Percentiles rank a stretch among this genome's conserved stretches.
Evolutionary conservation across 1,140 invertebrate species (phyloP).

Genomic region (Orchestia grillus): DNA sequence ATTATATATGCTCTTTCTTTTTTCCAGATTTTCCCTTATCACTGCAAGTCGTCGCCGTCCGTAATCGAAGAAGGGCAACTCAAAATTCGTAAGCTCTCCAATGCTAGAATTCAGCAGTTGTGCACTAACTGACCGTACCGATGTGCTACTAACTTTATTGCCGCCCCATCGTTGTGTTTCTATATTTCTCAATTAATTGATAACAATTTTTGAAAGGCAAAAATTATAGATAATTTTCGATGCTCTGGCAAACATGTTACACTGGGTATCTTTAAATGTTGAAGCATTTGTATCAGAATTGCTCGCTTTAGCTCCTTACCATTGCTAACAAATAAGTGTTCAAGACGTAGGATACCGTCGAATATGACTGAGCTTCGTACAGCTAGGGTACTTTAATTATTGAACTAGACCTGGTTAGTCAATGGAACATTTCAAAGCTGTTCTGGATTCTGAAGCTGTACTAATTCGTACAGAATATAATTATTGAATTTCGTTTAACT

Average conservation of each 20-base stretch:
- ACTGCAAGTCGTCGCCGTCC: not conserved
- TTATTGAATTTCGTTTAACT: not conserved
- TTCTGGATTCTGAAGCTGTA: too few species aligned
- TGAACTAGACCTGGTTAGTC: not conserved
- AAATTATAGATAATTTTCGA: too few species aligned
- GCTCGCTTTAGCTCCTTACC: not conserved
- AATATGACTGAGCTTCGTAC: not conserved
- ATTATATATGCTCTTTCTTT: not conserved
- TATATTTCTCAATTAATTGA: too few species aligned
- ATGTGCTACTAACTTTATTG: not conserved
- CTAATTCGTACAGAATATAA: too few species aligned
- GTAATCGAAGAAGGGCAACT: not conserved
- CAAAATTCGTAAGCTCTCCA: not conserved
- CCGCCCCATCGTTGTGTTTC: too few species aligned
- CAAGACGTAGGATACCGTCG: not conserved
- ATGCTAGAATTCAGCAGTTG: not conserved
- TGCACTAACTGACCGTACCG: not conserved
- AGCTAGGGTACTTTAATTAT: not conserved
- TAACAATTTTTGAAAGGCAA: too few species aligned
- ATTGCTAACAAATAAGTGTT: not conserved
- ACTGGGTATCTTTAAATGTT: not conserved
- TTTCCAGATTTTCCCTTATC: slow-evolving; percentile 2
- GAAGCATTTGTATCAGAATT: not conserved
- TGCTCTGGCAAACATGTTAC: too few species aligned
- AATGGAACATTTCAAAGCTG: not conserved